These are phyloP conservation scores for Muntiacus reevesi DNA, from an alignment of 2,113 vertebrate species.

Conservation along the genomic window DNA sequence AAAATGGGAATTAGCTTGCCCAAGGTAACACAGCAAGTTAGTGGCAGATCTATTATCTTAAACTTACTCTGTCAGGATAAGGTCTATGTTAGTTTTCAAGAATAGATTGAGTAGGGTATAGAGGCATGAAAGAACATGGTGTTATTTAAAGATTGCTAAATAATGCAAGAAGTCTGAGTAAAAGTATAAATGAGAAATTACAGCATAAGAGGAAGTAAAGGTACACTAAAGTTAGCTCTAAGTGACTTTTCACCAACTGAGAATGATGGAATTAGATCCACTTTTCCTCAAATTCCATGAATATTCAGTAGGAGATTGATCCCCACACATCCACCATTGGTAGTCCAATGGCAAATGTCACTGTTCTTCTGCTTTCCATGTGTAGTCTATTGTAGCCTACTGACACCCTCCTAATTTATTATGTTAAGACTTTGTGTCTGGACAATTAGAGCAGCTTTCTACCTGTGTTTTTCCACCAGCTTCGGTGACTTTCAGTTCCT, in stretches of 20 bases:
- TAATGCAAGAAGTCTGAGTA: not conserved
- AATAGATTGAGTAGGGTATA: not conserved
- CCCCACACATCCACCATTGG: not conserved
- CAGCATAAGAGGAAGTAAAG: not conserved
- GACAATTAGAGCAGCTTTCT: not conserved
- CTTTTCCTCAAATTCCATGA: not conserved
- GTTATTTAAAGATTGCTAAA: not conserved
- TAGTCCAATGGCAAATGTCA: not conserved
- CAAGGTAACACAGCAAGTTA: not conserved
- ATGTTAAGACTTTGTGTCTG: not conserved
- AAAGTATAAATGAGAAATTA: not conserved
- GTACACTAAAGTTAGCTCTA: not conserved
- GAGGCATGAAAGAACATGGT: not conserved
- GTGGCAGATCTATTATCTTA: not conserved
- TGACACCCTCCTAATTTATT: not conserved
- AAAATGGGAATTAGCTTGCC: not conserved
- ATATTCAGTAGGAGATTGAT: not conserved
- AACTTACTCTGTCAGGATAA: not conserved
- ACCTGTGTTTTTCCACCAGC: not conserved
- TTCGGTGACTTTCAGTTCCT: not conserved
- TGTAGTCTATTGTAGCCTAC: not conserved
- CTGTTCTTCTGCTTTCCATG: not conserved
- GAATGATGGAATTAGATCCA: not conserved
- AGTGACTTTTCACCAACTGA: not conserved
- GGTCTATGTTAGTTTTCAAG: not conserved